Percentiles rank a stretch among this genome's conserved stretches.
Evolutionary conservation across 1,140 invertebrate genomes (phyloP).

Genomic region (Pectinophora gossypiella): DNA sequence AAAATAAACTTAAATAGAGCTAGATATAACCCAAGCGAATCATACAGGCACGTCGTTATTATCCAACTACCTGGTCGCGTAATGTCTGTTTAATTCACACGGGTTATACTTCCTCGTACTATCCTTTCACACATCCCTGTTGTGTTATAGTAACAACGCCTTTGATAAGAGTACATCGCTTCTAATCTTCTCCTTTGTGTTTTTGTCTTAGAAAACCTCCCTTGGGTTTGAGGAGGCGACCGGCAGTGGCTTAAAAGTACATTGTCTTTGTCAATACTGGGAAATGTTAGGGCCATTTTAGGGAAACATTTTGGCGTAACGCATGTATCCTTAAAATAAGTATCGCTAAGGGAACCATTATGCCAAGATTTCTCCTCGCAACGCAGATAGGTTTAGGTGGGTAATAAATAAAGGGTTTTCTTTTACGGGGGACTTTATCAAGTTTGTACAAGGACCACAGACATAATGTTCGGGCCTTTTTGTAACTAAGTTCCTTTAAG

Average conservation of each 20-base stretch:
- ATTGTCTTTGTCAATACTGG: slow-evolving; percentile 63
- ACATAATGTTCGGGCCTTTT: background rate
- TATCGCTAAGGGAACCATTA: slow-evolving; percentile 51
- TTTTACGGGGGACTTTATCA: slow-evolving; percentile 1
- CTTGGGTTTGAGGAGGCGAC: slow-evolving; percentile 24
- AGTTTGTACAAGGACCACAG: background rate
- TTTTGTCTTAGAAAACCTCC: slow-evolving; percentile 55
- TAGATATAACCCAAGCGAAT: too few relatives aligned
- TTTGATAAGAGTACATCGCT: slow-evolving; percentile 46
- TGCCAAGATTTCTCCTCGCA: slow-evolving; percentile 44
- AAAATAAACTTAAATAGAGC: too few relatives aligned
- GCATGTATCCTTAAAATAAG: slow-evolving; percentile 51
- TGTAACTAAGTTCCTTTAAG: too few relatives aligned
- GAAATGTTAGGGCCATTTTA: slow-evolving; percentile 50
- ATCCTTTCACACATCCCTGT: background rate
- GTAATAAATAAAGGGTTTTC: slow-evolving; percentile 2
- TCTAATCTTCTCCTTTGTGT: slow-evolving; percentile 49
- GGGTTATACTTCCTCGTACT: too few relatives aligned
- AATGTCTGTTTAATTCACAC: too few relatives aligned
- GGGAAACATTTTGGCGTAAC: slow-evolving; percentile 57
- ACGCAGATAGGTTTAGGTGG: background rate
- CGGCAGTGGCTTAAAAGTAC: slow-evolving; percentile 40
- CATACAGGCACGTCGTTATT: too few relatives aligned
- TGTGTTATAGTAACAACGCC: slow-evolving; percentile 13
- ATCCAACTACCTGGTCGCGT: too few relatives aligned